These are phyloP conservation scores for Drosophila erecta DNA, from an alignment of 1,140 invertebrate species.

Conservation along the genomic window DNA sequence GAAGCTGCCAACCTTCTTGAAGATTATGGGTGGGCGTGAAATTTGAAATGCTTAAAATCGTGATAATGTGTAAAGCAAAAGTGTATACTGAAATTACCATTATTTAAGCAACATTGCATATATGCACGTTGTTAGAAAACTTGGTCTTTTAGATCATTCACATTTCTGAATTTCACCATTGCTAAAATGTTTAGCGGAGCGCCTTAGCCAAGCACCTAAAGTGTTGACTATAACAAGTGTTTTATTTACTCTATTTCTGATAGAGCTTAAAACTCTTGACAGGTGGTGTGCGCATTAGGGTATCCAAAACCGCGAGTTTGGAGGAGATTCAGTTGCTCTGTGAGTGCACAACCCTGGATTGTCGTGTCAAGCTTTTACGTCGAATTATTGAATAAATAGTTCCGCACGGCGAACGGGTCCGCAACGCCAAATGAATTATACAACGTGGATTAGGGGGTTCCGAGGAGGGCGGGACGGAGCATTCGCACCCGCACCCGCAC, in stretches of 20 bases:
- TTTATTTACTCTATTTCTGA: neutral
- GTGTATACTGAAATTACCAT: too few relatives aligned
- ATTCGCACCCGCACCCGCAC: conserved; percentile 22
- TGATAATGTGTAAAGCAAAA: too few relatives aligned
- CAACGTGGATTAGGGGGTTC: conserved; percentile 21
- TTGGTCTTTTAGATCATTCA: too few relatives aligned
- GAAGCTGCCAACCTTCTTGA: neutral
- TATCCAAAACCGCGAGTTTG: neutral
- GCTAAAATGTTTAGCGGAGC: too few relatives aligned
- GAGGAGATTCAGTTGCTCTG: neutral
- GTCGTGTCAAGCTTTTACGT: conserved; percentile 37
- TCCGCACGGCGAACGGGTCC: conserved; percentile 61
- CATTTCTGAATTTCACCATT: too few relatives aligned
- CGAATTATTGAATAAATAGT: conserved; percentile 82
- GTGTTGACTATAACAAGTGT: too few relatives aligned
- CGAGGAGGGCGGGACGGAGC: neutral
- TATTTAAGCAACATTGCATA: too few relatives aligned
- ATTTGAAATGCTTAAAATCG: neutral
- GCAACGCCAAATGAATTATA: conserved; percentile 70
- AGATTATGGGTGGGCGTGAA: neutral
- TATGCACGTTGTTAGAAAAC: too few relatives aligned
- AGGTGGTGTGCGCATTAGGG: neutral
- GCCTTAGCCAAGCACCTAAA: too few relatives aligned
- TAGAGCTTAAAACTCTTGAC: neutral
- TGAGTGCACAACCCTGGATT: conserved; percentile 80